A percentile compares a stretch with the other conserved stretches of the same genome.
phyloP scores from a whole-genome alignment of 2,888 invertebrate species.

The Apodemia duryi region DNA sequence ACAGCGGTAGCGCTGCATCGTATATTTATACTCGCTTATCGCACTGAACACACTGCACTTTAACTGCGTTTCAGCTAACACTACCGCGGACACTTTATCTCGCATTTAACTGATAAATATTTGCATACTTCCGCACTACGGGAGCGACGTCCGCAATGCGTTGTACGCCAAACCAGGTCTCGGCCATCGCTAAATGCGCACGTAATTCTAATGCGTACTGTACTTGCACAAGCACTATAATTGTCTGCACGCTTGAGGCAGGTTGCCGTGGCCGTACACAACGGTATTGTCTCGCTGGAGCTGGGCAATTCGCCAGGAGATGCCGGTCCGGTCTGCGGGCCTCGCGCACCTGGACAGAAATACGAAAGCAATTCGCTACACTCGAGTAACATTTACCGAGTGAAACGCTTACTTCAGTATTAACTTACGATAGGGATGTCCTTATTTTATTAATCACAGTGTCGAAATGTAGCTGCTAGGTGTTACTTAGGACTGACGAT shows the following conservation, averaged over 20 bases:
- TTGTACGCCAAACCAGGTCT: neutral
- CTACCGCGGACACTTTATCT: neutral
- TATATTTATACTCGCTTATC: neutral
- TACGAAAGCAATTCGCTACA: too few species aligned
- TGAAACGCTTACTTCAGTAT: too few species aligned
- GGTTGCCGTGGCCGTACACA: neutral
- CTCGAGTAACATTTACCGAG: too few species aligned
- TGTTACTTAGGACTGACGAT: too few species aligned
- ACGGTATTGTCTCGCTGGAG: neutral
- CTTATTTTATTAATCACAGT: too few species aligned
- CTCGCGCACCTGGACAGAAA: neutral
- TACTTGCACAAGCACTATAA: neutral
- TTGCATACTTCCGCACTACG: constrained; percentile 24
- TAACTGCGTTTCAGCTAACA: neutral
- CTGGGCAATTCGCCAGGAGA: neutral
- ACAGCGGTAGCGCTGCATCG: neutral
- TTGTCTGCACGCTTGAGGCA: neutral
- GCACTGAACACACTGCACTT: neutral
- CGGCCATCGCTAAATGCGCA: neutral
- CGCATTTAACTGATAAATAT: constrained; percentile 15
- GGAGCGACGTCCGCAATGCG: constrained; percentile 28
- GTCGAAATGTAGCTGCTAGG: too few species aligned
- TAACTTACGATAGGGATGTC: too few species aligned
- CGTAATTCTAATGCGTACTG: neutral
- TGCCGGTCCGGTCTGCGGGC: neutral